Conservation (phyloP, 1,140 invertebrate species). For the Xylocopa sonorina region DNA sequence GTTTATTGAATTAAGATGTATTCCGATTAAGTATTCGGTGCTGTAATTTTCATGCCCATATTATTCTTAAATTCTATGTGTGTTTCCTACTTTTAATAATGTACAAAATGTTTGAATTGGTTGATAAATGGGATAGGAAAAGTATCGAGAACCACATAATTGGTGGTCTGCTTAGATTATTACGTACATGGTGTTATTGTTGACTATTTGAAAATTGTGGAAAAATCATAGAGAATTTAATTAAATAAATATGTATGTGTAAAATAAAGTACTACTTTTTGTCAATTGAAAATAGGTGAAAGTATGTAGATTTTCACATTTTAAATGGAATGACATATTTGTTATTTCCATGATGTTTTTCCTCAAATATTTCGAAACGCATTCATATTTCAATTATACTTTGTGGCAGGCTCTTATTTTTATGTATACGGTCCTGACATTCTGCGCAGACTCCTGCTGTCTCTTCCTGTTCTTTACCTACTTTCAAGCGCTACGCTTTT, state of each 20-base stretch:
- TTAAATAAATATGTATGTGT: neutral
- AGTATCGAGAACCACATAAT: neutral
- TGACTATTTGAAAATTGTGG: neutral
- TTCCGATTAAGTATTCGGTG: neutral
- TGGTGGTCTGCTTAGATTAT: neutral
- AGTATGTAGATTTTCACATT: neutral
- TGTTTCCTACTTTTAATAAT: neutral
- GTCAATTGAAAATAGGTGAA: neutral
- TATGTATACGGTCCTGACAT: constrained; percentile 42
- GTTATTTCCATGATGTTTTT: neutral
- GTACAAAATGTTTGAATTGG: neutral
- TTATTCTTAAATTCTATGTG: neutral
- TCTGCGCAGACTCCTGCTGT: constrained; percentile 48
- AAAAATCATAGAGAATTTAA: neutral
- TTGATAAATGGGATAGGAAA: neutral
- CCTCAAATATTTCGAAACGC: neutral
- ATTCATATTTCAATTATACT: neutral
- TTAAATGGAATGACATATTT: neutral
- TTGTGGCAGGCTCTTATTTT: constrained; percentile 7
- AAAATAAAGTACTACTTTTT: neutral
- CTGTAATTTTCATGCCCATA: neutral
- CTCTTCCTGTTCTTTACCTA: constrained; percentile 48
- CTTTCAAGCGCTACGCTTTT: constrained; percentile 47
- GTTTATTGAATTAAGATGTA: neutral
- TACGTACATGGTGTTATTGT: neutral